Evolutionary conservation across 2,113 vertebrate genomes (phyloP).

Genomic region (Dissostichus mawsoni): DNA sequence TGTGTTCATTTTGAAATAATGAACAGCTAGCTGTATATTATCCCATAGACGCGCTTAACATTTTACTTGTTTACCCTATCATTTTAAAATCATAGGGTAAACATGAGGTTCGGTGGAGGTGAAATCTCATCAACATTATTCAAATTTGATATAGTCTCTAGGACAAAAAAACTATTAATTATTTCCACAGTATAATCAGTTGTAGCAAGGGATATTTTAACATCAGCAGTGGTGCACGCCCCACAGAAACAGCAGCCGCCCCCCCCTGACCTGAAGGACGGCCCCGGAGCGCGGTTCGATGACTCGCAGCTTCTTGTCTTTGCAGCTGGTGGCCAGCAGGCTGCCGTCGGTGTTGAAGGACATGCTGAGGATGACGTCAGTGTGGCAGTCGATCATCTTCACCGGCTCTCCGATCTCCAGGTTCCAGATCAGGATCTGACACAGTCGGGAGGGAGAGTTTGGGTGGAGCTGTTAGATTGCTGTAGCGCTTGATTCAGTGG

Average conservation of each 20-base stretch:
- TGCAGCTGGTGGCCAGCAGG: conserved; percentile 95
- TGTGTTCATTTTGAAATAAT: too few relatives aligned
- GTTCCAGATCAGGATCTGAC: conserved; percentile 98
- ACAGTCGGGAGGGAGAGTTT: not conserved
- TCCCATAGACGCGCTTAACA: too few relatives aligned
- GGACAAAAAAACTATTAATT: not conserved
- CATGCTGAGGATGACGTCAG: conserved; percentile 96
- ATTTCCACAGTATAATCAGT: not conserved
- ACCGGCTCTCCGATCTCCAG: conserved; percentile 94
- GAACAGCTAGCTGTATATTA: too few relatives aligned
- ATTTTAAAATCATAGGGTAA: not conserved
- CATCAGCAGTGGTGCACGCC: not conserved
- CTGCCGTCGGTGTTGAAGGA: conserved; percentile 97
- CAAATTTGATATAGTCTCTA: not conserved
- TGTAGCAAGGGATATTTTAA: not conserved
- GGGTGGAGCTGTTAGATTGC: not conserved
- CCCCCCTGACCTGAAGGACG: conserved; percentile 90
- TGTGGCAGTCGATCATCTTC: conserved; percentile 99
- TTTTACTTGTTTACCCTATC: too few relatives aligned
- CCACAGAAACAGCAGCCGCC: not conserved
- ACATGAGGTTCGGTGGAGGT: not conserved
- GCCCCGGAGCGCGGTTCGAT: conserved; percentile 94
- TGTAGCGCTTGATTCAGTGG: not conserved
- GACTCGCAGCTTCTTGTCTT: conserved; percentile 94
- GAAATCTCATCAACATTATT: not conserved